Conservation (phyloP, 2,888 invertebrate genomes). For the Hirtodrosophila cameraria region DNA sequence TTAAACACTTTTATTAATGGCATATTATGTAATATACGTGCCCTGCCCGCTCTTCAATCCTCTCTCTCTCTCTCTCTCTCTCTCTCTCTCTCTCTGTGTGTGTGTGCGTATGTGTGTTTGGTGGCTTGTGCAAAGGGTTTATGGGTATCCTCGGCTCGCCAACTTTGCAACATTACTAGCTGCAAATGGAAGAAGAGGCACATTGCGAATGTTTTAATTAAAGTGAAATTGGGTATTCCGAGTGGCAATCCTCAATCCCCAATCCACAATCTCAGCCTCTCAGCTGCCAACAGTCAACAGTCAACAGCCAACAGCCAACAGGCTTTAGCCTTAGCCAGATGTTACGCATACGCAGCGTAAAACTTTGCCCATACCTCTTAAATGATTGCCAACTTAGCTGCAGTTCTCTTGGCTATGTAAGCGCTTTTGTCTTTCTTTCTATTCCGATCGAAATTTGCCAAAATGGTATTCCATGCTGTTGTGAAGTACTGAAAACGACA, state of each 20-base stretch:
- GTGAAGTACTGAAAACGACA: too few relatives aligned
- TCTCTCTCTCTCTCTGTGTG: neutral
- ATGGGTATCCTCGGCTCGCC: slow-evolving; percentile 50
- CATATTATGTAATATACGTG: slow-evolving; percentile 79
- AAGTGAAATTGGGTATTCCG: slow-evolving; percentile 80
- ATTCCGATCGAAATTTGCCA: too few relatives aligned
- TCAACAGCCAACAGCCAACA: slow-evolving; percentile 24
- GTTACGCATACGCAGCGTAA: slow-evolving; percentile 77
- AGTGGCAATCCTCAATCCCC: slow-evolving; percentile 61
- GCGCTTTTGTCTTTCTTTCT: too few relatives aligned
- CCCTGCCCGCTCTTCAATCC: slow-evolving; percentile 13
- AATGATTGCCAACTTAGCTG: slow-evolving; percentile 9
- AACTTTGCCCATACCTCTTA: slow-evolving; percentile 56
- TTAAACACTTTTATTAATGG: slow-evolving; percentile 80
- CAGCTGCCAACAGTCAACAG: slow-evolving; percentile 48
- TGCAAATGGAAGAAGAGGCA: slow-evolving; percentile 65
- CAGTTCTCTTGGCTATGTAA: slow-evolving; percentile 38
- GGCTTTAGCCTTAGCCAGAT: slow-evolving; percentile 67
- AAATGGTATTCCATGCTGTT: too few relatives aligned
- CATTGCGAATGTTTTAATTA: slow-evolving; percentile 80
- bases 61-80: neutral
- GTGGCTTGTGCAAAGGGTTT: slow-evolving; percentile 25
- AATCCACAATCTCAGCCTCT: slow-evolving; percentile 37
- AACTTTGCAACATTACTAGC: slow-evolving; percentile 75
- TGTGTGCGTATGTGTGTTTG: slow-evolving; percentile 12